phyloP scores from a whole-genome alignment of 2,888 invertebrate genomes.

The Margaritifera margaritifera region DNA sequence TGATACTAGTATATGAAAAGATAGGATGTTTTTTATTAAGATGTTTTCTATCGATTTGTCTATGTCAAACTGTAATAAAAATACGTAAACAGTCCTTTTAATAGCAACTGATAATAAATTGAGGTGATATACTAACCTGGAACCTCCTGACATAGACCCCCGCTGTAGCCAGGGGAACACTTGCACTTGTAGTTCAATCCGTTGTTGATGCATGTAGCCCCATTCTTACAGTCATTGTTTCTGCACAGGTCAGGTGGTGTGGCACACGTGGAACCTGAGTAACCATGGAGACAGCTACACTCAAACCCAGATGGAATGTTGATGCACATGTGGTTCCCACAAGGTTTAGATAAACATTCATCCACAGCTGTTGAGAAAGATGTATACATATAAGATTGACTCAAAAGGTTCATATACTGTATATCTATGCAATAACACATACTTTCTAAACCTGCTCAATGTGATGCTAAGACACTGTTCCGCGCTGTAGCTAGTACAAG shows the following conservation, averaged over 20 bases:
- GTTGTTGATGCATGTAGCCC: not conserved
- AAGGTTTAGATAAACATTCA: constrained; percentile 3
- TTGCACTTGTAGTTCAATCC: not conserved
- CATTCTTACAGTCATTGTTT: constrained; percentile 2
- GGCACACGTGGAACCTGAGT: not conserved
- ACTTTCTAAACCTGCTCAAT: too few relatives aligned
- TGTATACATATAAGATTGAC: too few relatives aligned
- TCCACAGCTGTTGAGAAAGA: not conserved
- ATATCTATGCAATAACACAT: too few relatives aligned
- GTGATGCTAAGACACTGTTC: too few relatives aligned
- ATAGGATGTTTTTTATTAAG: too few relatives aligned
- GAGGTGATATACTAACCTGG: not conserved
- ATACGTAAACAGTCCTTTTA: too few relatives aligned
- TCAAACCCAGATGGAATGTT: not conserved
- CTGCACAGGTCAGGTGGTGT: not conserved
- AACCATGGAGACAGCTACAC: constrained; percentile 1
- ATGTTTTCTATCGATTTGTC: too few relatives aligned
- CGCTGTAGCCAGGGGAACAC: constrained; percentile 1
- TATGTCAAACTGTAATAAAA: too few relatives aligned
- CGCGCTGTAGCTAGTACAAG: too few relatives aligned
- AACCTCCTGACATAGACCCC: not conserved
- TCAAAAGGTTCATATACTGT: too few relatives aligned
- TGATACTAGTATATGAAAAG: too few relatives aligned
- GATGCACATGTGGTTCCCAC: not conserved
- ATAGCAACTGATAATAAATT: too few relatives aligned